Base-by-base conservation (phyloP, 2,797 vertebrate species). In the Pipistrellus nathusii region DNA sequence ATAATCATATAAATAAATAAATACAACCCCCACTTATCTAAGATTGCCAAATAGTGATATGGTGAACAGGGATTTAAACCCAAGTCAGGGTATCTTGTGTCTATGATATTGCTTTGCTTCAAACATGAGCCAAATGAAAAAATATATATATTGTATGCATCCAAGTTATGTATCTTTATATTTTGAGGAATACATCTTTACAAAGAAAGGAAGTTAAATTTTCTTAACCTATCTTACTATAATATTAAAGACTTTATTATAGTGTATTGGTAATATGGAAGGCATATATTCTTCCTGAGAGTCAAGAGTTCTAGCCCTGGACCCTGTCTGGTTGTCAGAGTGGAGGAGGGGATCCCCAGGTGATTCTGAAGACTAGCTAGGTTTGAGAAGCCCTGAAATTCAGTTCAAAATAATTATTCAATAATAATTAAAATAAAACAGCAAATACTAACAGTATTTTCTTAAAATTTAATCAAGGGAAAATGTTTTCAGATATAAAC, bases 401-500 rank as follows among this genome's bases (percentile, higher is more conserved):
- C 11, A 53, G 5, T 78, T 96, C 25, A 91, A 78, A 83, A 77
- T 1, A 15, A 23, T 80, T 8, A 57, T 69, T 89, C 5, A 69
- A 9, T 59, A 86, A 86, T 18, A 84, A 21, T 21, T 17, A 72
- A 72, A 84, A 76, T 41, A 66, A 73, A 73, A 11, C 8, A 88
- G 20, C 14, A 78, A 73, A 72, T 35, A 32, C 17, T 23, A 80
- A 62, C 9, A 69, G 8, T 25, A n/a, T 11, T 72, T 85, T 78
- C 18, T 76, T 68, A 75, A 17, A 8, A 17, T 78, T 85, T 46
- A 78, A 41, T 77, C 8, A 81, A 71, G 4, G 7, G 53, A 82
- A 46, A 66, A 44, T 76, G 75, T 86, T 90, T 18, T 73, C 8
- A 93, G 83, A 64, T 75, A 87, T 35, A 17, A 93, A 95, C 2